These are phyloP conservation scores for Muntiacus muntjak DNA, from an alignment of 2,113 vertebrate species.

Conservation along the genomic window DNA sequence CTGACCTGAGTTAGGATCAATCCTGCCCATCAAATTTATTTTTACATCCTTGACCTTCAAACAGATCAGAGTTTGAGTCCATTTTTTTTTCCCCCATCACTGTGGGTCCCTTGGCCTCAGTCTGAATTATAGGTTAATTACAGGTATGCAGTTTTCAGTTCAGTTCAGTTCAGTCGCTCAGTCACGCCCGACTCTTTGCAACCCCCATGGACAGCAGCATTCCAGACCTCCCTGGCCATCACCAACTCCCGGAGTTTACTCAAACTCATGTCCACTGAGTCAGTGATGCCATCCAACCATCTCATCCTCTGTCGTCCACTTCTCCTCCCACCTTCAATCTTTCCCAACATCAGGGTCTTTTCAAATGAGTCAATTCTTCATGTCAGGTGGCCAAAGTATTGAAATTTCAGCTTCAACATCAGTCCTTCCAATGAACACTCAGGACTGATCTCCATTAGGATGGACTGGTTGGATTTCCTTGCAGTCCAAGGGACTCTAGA, in stretches of 20 bases:
- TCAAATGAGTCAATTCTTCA: not conserved
- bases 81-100: not conserved
- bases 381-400: not conserved
- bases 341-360: not conserved
- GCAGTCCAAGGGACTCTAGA: not conserved
- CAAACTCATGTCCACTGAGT: not conserved
- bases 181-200: accelerated
- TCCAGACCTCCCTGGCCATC: not conserved
- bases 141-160: not conserved
- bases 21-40: not conserved
- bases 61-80: not conserved
- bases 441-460: not conserved
- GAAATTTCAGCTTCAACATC: not conserved
- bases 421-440: not conserved
- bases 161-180: not conserved
- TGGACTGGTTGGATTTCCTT: not conserved
- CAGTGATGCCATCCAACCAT: not conserved
- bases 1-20: not conserved
- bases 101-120: not conserved
- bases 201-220: not conserved
- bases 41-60: not conserved
- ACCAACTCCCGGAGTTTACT: not conserved
- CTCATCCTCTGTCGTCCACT: not conserved
- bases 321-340: not conserved
- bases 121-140: not conserved